Conservation (phyloP, 2,797 vertebrate species). For the Sternotherus odoratus region DNA sequence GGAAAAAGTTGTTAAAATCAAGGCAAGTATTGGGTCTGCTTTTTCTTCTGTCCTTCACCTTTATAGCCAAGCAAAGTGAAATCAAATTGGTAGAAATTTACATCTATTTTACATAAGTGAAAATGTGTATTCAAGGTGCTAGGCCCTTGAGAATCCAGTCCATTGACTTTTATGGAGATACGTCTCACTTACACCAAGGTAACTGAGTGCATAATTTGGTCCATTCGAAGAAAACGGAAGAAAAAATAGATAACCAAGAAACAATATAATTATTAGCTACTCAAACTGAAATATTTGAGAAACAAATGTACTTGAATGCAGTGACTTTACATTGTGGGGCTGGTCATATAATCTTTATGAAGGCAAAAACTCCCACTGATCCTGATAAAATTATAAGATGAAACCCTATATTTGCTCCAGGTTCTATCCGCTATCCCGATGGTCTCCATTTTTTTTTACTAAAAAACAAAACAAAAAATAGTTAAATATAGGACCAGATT, state of each 20-base stretch:
- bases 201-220: background rate
- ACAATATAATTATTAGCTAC: background rate
- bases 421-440: background rate
- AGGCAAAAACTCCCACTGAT: background rate
- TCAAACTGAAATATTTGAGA: background rate
- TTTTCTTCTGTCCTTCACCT: background rate
- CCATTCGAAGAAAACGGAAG: background rate
- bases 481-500: background rate
- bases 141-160: background rate
- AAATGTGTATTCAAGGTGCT: background rate
- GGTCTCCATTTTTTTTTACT: background rate
- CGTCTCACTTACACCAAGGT: background rate
- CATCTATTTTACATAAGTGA: background rate
- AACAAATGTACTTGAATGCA: background rate
- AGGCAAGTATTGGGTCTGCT: background rate
- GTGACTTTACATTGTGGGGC: background rate
- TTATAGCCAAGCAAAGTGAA: background rate
- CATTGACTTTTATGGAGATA: background rate
- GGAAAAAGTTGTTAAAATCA: background rate
- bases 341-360: background rate
- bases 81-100: background rate
- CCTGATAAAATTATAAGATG: background rate
- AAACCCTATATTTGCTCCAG: background rate
- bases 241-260: background rate
- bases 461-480: background rate